Percentiles rank a stretch among this genome's conserved stretches.
These are phyloP conservation scores for Albula glossodonta DNA, from an alignment of 2,113 vertebrate species.

Conservation along the genomic window DNA sequence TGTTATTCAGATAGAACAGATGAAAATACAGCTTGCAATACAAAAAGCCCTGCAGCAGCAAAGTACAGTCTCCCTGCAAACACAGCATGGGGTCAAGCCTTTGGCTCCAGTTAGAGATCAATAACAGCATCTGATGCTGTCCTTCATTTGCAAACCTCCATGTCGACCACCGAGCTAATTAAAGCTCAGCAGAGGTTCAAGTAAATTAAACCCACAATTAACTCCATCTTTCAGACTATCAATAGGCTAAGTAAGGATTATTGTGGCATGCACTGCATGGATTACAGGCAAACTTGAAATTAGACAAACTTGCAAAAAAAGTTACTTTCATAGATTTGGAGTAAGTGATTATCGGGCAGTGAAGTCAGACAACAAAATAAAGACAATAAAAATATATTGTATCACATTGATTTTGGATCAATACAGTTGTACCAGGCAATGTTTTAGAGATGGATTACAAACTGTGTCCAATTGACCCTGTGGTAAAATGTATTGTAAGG, in stretches of 20 bases:
- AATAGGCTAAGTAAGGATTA: background rate
- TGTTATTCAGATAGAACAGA: too few species aligned
- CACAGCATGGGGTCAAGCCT: background rate
- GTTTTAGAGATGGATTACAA: background rate
- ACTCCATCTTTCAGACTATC: background rate
- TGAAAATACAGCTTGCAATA: too few species aligned
- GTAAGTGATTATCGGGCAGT: background rate
- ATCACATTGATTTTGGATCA: background rate
- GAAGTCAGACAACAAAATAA: background rate
- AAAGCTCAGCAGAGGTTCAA: background rate
- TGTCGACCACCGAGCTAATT: background rate
- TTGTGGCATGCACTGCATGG: background rate
- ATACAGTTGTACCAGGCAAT: background rate
- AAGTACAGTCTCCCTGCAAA: too few species aligned
- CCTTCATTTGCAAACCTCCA: background rate
- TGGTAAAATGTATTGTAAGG: background rate
- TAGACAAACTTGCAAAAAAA: too few species aligned
- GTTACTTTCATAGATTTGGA: background rate
- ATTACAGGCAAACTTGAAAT: background rate
- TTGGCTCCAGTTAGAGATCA: background rate
- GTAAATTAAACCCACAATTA: too few species aligned
- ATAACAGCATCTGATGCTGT: background rate
- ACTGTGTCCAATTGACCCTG: background rate
- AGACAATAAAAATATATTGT: background rate
- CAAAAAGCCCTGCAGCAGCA: too few species aligned